phyloP scores from a whole-genome alignment of 1,140 invertebrate species.

The Triops longicaudatus region DNA sequence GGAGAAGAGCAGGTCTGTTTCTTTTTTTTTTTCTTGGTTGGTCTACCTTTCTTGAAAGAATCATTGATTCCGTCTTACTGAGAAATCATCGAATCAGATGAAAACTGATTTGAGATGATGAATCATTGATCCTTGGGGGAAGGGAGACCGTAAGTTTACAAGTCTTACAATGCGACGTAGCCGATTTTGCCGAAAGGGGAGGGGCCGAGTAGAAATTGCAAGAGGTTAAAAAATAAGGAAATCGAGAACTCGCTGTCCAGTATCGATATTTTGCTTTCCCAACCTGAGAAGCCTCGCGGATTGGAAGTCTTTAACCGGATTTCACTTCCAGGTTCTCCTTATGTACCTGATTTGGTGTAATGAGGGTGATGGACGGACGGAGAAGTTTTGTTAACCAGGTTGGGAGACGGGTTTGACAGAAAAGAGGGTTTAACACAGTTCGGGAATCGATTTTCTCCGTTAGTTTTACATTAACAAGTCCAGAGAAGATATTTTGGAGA shows the following conservation, averaged over 20 bases:
- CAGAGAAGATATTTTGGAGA: not conserved
- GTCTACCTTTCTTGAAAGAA: not conserved
- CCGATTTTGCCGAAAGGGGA: not conserved
- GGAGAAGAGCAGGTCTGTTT: not conserved
- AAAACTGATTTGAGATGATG: not conserved
- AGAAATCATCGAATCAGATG: too few species aligned
- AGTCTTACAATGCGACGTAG: not conserved
- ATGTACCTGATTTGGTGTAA: slow-evolving; percentile 15
- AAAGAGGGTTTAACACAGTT: not conserved
- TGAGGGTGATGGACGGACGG: not conserved
- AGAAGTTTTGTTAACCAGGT: slow-evolving; percentile 13
- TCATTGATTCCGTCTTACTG: too few species aligned
- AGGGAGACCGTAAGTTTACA: too few species aligned
- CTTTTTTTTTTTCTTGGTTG: not conserved
- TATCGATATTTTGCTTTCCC: slow-evolving; percentile 11
- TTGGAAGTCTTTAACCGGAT: not conserved
- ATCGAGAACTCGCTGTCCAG: not conserved
- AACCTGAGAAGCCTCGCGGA: not conserved
- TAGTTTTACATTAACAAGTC: not conserved
- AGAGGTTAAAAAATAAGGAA: not conserved
- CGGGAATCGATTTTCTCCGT: too few species aligned
- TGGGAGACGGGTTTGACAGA: not conserved
- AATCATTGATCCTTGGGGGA: too few species aligned
- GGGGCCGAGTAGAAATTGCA: not conserved
- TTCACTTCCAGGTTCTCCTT: slow-evolving; percentile 8